Percentiles rank a stretch among this genome's conserved stretches.
These are phyloP conservation scores for Camponotus fellah DNA, from an alignment of 2,888 invertebrate species.

Conservation along the genomic window DNA sequence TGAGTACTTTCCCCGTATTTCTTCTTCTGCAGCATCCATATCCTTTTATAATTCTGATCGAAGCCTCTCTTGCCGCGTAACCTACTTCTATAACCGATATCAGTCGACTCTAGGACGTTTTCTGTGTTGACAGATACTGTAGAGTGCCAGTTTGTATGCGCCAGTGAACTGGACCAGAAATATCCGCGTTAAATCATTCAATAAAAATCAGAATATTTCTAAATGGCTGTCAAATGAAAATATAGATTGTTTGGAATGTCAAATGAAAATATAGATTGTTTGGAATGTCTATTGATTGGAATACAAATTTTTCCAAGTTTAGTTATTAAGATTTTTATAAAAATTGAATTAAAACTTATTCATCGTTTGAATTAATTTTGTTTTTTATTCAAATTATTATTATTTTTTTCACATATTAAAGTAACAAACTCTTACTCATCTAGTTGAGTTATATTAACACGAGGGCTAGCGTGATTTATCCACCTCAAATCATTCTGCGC, in stretches of 20 bases:
- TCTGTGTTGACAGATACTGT: not conserved
- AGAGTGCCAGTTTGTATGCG: slow-evolving; percentile 34
- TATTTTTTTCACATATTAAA: not conserved
- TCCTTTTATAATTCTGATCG: slow-evolving; percentile 45
- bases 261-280: slow-evolving; percentile 13
- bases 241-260: not conserved
- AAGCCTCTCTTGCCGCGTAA: slow-evolving; percentile 66
- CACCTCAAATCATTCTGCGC: slow-evolving; percentile 79
- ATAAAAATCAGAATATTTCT: slow-evolving; percentile 24
- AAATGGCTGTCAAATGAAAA: slow-evolving; percentile 31
- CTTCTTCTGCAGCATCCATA: slow-evolving; percentile 48
- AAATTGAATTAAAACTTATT: not conserved
- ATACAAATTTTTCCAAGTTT: not conserved
- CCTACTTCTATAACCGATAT: slow-evolving; percentile 38
- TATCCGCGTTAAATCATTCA: slow-evolving; percentile 39
- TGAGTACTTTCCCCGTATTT: slow-evolving; percentile 28
- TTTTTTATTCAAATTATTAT: not conserved
- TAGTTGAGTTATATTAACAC: slow-evolving; percentile 3
- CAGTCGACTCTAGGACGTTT: slow-evolving; percentile 12
- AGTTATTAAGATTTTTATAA: slow-evolving; percentile 20
- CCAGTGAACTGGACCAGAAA: slow-evolving; percentile 31
- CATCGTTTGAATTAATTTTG: not conserved
- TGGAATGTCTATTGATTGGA: not conserved
- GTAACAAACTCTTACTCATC: slow-evolving; percentile 30
- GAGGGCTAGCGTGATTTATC: slow-evolving; percentile 77